These are phyloP conservation scores for Tuberolachnus salignus DNA, from an alignment of 2,888 invertebrate genomes.

Conservation along the genomic window DNA sequence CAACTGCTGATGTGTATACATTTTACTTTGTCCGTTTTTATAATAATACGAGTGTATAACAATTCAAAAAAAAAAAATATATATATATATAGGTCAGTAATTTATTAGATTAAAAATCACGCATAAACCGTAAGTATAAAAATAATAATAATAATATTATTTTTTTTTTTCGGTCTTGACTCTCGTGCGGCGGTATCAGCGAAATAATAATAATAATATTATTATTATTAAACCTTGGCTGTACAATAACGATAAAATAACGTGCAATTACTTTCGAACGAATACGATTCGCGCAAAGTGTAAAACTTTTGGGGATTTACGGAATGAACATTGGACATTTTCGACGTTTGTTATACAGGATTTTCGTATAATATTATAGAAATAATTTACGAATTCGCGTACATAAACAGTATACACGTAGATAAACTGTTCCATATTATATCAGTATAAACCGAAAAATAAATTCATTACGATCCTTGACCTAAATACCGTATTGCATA, in stretches of 20 bases:
- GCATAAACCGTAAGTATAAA: background rate
- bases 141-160: background rate
- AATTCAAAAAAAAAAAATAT: no score
- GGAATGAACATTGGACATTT: no score
- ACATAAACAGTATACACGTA: background rate
- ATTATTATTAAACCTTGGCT: background rate
- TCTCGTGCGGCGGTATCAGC: background rate
- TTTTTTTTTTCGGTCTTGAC: constrained; percentile 8
- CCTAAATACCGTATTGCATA: constrained; percentile 8
- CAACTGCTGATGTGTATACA: no score
- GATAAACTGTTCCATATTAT: background rate
- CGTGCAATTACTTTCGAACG: constrained; percentile 20
- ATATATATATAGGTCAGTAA: constrained; percentile 32
- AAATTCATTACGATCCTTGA: constrained; percentile 28
- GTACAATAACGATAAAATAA: no score
- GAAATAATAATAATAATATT: background rate
- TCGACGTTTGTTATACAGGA: no score
- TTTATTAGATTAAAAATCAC: constrained; percentile 24
- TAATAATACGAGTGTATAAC: no score
- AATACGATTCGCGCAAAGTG: no score
- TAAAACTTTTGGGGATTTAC: no score
- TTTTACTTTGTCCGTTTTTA: no score
- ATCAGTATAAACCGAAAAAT: background rate
- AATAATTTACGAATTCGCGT: background rate
- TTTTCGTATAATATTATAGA: no score